Evolutionary conservation across 2,888 invertebrate species (phyloP).

Genomic region (Candidula unifasciata): DNA sequence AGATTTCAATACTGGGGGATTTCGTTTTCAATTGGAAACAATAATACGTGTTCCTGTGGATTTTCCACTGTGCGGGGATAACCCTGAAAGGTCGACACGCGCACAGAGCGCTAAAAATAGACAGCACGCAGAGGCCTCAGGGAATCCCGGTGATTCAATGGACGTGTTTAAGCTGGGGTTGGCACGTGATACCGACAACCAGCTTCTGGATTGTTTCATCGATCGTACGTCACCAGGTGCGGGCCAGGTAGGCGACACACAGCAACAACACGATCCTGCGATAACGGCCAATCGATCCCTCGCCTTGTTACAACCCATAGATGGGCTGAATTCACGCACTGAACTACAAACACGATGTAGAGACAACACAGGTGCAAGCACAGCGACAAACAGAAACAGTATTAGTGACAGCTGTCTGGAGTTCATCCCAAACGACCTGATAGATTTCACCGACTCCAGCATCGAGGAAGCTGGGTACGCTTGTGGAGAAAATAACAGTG

Average conservation of each 20-base stretch:
- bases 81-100: background rate
- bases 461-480: background rate
- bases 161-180: background rate
- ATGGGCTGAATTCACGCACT: background rate
- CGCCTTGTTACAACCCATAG: background rate
- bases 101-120: background rate
- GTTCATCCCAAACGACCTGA: background rate
- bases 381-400: background rate
- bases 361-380: background rate
- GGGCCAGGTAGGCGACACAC: background rate
- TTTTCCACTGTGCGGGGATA: constrained; percentile 33
- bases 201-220: background rate
- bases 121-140: background rate
- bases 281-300: background rate
- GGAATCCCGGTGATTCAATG: background rate
- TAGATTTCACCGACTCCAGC: constrained; percentile 13
- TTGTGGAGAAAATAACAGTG: background rate
- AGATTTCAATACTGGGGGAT: background rate
- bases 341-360: background rate
- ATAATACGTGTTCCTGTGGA: constrained; percentile 27
- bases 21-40: background rate
- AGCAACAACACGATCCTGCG: background rate
- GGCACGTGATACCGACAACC: background rate
- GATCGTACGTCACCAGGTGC: constrained; percentile 12
- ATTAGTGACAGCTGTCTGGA: background rate